Evolutionary conservation across 2,888 invertebrate species (phyloP), one percentile per base, ranked within the genome.

Genomic region (Holacanthella duospinosa): DNA sequence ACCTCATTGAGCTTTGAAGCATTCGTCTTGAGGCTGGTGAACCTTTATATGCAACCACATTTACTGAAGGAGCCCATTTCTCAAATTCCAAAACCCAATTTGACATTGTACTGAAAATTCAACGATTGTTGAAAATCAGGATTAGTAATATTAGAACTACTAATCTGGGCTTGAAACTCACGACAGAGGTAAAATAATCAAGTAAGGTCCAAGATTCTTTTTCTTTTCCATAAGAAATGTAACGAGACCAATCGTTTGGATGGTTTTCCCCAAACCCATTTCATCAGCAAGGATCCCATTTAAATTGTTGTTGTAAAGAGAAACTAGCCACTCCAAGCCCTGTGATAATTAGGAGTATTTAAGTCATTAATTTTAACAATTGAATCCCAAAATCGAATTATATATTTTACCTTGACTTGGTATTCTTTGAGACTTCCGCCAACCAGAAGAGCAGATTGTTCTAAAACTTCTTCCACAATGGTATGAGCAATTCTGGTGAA

Each of bases 41-140:
- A 44, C 99, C 97, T 78, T 91, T 91, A 78, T 81, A 81, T 12
- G 78, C 74, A 44, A 81, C 75, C 65, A 94, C 89, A 26, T 85
- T 80, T 1, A 97, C 93, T 3, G 91, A 86, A 1, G 99, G 99
- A 1, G 96, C 93, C 99, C 99, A 99, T 78, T 96, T 95, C 78
- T 96, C 95, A 78, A 99, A 97, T 80, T 99, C 99, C 70, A 97
- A 79, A 74, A 93, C 88, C 99, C 99, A 99, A 83, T 99, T 99
- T 0, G 97, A 97, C 63, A 99, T 79, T 0, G 99, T 99, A 67
- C 86, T 86, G n/a, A 36, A 36, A 36, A 36, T 36, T 36, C 36
- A 16, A n/a, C n/a, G n/a, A n/a, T n/a, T n/a, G n/a, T n/a, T n/a
- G n/a, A n/a, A n/a, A n/a, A n/a, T n/a, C n/a, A n/a, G n/a, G n/a